phyloP scores from a whole-genome alignment of 2,113 vertebrate genomes.

The Leucoraja erinaceus region DNA sequence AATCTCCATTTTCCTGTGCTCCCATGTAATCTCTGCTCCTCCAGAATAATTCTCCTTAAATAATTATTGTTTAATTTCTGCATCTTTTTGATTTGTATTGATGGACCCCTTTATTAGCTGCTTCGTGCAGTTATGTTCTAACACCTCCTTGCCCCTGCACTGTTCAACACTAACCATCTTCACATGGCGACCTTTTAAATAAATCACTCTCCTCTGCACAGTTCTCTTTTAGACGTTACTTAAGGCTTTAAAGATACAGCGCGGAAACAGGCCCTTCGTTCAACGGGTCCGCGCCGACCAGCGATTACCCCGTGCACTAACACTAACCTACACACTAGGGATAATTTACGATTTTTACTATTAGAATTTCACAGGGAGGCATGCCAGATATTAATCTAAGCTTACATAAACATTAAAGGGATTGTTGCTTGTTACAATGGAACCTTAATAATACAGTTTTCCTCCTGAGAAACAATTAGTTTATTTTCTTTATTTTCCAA shows the following conservation, averaged over 20 bases:
- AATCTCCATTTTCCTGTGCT: not conserved
- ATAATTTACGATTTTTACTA: no score
- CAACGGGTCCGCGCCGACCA: no score
- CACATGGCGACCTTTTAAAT: not conserved
- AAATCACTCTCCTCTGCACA: not conserved
- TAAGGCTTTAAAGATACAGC: no score
- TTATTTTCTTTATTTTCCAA: not conserved
- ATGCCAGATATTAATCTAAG: constrained; percentile 10
- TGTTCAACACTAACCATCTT: not conserved
- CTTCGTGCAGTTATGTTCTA: not conserved
- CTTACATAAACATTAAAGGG: not conserved
- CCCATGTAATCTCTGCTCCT: not conserved
- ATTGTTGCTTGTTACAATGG: constrained; percentile 5
- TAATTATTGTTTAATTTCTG: not conserved
- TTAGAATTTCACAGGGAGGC: not conserved
- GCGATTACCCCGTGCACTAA: no score
- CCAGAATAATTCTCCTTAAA: not conserved
- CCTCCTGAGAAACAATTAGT: not conserved
- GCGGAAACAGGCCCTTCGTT: no score
- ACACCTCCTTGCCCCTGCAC: not conserved
- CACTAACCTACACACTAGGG: no score
- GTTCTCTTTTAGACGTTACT: not conserved
- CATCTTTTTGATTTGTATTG: not conserved
- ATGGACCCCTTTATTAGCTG: not conserved
- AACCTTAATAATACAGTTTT: not conserved